Percentiles rank a stretch among this genome's conserved stretches.
Evolutionary conservation across 2,797 vertebrate species (phyloP).

Genomic region (Otolemur crassicaudatus): DNA sequence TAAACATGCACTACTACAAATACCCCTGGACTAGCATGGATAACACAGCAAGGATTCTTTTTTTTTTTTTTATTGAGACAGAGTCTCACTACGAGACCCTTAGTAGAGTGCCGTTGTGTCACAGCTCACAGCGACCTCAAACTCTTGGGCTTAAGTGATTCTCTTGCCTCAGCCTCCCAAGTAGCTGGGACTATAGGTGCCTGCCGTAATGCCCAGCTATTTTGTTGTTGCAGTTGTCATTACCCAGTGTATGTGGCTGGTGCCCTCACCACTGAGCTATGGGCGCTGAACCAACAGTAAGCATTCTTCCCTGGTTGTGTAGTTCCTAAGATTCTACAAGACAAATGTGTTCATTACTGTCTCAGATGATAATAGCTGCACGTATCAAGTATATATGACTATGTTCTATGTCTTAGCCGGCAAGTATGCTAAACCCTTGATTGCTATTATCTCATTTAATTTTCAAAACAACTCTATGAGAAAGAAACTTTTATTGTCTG

Average conservation of each 20-base stretch:
- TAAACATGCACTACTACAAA: background rate
- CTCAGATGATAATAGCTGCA: background rate
- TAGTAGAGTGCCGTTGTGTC: no score
- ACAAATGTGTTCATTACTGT: background rate
- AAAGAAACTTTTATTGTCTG: background rate
- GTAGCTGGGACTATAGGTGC: no score
- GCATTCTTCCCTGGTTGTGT: background rate
- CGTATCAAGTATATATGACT: background rate
- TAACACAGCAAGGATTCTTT: background rate
- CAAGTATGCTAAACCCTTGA: background rate
- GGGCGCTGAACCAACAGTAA: background rate
- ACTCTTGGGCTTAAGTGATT: no score
- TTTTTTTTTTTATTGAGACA: no score
- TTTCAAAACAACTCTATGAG: background rate
- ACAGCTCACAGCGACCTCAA: no score
- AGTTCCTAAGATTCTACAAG: background rate
- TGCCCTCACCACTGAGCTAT: no score
- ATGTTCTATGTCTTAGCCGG: background rate
- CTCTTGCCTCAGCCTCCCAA: no score
- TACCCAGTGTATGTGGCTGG: no score
- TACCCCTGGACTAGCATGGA: background rate
- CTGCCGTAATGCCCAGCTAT: no score
- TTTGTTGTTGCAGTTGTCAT: no score
- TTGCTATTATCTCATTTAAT: background rate
- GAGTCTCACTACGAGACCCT: no score